Evolutionary conservation across 2,113 vertebrate genomes (phyloP), one percentile per base, ranked within the genome.

Genomic region (Polypterus bichir): DNA sequence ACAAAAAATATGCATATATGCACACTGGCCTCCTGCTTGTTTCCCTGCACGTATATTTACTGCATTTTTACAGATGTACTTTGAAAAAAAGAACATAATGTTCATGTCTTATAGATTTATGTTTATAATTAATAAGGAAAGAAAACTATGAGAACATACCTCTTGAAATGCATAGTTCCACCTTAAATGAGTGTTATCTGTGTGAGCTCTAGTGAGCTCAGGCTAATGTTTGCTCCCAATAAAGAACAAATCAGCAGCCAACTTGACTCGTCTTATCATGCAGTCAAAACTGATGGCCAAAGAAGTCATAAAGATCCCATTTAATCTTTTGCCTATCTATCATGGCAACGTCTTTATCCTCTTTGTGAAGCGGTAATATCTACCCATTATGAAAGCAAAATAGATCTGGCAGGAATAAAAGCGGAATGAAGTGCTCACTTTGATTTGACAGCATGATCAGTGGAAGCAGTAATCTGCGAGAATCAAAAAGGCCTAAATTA

Each of bases 241-340:
- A 87, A 89, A 89, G 90, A 90, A 86, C 85, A 88, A 87, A 89
- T 87, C 88, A 85, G 85, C 79, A 64, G 74, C 81, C 86, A 75
- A 85, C 84, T 81, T 80, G 72, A 74, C 87, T 79, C 76, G 72
- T 86, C 89, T 88, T 86, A 86, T 86, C 84, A 77, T 80, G 72
- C 87, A 89, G 88, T 88, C 89, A 88, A 86, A 90, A 86, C 85
- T 85, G 89, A 91, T 88, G 90, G 89, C 83, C 85, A 87, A 81
- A 89, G 89, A 80, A 89, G 87, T 87, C 89, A 88, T 91, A 90
- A 91, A 91, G 89, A 91, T 91, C 90, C 85, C 88, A 90, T 91
- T 91, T 91, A 90, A 92, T 92, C 90, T 91, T 74, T 76, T 69
- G 79, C 81, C 90, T 86, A 90, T 92, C 89, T 89, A 87, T 93